Percentiles rank a stretch among this genome's conserved stretches.
Evolutionary conservation across 2,888 invertebrate genomes (phyloP).

Genomic region (Agrotis puta): DNA sequence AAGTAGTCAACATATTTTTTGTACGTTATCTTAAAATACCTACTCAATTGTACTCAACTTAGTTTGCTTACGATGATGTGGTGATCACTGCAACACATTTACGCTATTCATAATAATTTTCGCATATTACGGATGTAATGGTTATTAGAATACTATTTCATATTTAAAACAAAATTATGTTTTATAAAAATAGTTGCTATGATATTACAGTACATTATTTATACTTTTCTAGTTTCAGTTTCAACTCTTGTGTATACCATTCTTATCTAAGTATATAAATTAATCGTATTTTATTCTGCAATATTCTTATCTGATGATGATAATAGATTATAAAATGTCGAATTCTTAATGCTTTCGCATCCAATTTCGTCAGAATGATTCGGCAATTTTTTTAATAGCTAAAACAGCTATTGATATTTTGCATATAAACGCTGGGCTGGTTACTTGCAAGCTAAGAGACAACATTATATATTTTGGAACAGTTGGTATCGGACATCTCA

Average conservation of each 20-base stretch:
- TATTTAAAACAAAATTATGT: constrained; percentile 80
- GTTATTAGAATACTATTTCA: constrained; percentile 79
- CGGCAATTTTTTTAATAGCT: constrained; percentile 33
- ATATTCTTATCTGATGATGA: constrained; percentile 79
- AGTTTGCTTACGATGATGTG: constrained; percentile 57
- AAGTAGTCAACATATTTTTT: constrained; percentile 60
- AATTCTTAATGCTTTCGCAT: no score
- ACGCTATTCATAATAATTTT: constrained; percentile 77
- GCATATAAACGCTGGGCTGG: constrained; percentile 25
- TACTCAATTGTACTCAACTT: constrained; percentile 28
- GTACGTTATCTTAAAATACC: constrained; percentile 19
- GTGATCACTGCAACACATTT: constrained; percentile 77
- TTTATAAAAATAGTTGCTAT: constrained; percentile 77
- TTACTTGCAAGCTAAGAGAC: constrained; percentile 41
- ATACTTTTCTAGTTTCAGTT: constrained; percentile 72
- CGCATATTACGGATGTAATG: constrained; percentile 77
- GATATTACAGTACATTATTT: constrained; percentile 69
- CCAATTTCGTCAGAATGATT: constrained; percentile 59
- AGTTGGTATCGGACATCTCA: constrained; percentile 35
- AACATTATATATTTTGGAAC: constrained; percentile 41
- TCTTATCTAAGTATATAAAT: constrained; percentile 73
- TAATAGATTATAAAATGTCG: constrained; percentile 77
- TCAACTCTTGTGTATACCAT: constrained; percentile 72
- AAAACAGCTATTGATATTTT: constrained; percentile 34
- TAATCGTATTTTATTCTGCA: constrained; percentile 78